A percentile compares a stretch with the other conserved stretches of the same genome.
phyloP scores from a whole-genome alignment of 2,797 vertebrate genomes.

The Ispidina lecontei region DNA sequence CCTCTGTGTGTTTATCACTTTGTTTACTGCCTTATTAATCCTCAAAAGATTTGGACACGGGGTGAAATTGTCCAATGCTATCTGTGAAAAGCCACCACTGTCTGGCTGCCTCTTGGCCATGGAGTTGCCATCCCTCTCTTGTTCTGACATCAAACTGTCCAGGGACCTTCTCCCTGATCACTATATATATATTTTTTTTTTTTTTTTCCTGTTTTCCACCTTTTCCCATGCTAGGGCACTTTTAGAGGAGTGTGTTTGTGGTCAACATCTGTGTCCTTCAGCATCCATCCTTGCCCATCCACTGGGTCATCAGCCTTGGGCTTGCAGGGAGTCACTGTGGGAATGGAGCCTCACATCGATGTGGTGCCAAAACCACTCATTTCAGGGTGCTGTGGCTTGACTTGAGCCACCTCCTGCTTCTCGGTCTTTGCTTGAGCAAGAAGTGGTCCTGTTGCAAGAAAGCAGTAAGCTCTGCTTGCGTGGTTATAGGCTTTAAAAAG shows the following conservation, averaged over 20 bases:
- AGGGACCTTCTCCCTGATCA: background rate
- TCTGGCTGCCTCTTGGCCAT: background rate
- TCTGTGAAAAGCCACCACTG: background rate
- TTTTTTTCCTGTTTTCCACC: background rate
- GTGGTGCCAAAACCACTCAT: background rate
- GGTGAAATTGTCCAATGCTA: fast-evolving
- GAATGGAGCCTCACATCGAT: background rate
- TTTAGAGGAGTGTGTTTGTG: background rate
- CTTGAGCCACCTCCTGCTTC: background rate
- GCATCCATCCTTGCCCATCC: fast-evolving
- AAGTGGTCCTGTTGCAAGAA: background rate
- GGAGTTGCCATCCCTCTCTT: background rate
- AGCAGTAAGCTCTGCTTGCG: background rate
- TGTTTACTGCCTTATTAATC: background rate
- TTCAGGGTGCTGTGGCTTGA: background rate
- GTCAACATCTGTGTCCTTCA: background rate
- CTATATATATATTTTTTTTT: background rate
- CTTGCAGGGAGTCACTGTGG: background rate
- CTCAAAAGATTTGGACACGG: background rate
- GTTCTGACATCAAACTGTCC: background rate
- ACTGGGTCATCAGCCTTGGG: background rate
- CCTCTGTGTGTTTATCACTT: background rate
- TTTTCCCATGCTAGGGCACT: background rate
- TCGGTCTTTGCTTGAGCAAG: background rate
- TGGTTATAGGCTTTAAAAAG: background rate